Evolutionary conservation across 2,113 vertebrate genomes (phyloP).

Genomic region (Arvicanthis niloticus): DNA sequence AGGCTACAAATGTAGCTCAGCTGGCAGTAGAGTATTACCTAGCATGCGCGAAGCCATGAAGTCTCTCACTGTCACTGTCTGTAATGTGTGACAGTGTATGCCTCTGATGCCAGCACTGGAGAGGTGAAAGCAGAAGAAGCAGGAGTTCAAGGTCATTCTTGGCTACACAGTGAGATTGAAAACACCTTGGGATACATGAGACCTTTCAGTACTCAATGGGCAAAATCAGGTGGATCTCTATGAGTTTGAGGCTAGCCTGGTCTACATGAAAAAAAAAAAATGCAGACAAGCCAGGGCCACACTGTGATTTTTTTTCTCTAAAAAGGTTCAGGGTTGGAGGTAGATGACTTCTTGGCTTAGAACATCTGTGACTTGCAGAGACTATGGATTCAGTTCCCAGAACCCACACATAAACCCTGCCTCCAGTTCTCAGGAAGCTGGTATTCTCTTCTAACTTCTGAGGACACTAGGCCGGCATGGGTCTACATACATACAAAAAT

Average conservation of each 20-base stretch:
- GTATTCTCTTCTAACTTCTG: neutral
- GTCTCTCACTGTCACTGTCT: neutral
- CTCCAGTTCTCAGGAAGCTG: neutral
- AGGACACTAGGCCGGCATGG: neutral
- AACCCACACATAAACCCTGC: neutral
- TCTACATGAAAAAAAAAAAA: neutral
- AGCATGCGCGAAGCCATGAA: too few relatives aligned
- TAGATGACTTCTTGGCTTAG: neutral
- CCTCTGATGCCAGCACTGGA: neutral
- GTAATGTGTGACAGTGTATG: neutral
- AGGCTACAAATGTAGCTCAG: neutral
- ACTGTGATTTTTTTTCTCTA: neutral
- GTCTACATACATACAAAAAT: neutral
- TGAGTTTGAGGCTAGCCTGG: neutral
- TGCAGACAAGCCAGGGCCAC: too few relatives aligned
- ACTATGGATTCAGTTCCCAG: neutral
- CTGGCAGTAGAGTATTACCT: neutral
- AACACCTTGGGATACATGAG: neutral
- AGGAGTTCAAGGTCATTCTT: neutral
- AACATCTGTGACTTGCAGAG: neutral
- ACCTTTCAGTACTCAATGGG: neutral
- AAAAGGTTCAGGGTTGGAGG: neutral
- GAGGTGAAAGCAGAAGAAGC: neutral
- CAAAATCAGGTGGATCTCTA: too few relatives aligned
- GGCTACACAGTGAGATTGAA: neutral